Base-by-base conservation (phyloP, 2,113 vertebrate genomes). In the Ceratotherium simum region DNA sequence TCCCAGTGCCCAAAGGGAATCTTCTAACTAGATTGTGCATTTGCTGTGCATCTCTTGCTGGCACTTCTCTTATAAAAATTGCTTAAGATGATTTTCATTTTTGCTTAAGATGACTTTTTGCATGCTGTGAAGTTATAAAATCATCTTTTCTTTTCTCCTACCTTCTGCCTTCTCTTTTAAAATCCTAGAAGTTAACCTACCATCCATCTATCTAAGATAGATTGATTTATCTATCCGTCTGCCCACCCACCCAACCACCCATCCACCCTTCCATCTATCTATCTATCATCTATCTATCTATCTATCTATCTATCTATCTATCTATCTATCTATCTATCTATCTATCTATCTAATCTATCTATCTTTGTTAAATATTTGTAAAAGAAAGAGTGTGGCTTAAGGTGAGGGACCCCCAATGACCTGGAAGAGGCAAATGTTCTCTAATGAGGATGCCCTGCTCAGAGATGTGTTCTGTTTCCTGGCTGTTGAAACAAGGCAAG, bases 91-190 rank as follows among this genome's bases (percentile, higher is more conserved):
- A 78, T 70, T 75, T 58, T 88, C 54, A 13, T 7, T 89, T 79
- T 84, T 39, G 65, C 23, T 87, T 69, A 84, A 72, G n/a, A 62
- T 90, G 58, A 70, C 62, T n/a, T 69, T 91, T 92, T 88, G 70
- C 31, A 64, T 87, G 42, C 60, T 87, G 4, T 54, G 31, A 82
- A 54, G 4, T 82, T 90, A 54, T 69, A 60, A 90, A 85, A 72
- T 64, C 4, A 13, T 60, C 48, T 76, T 83, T 46, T 31, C 20
- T 72, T 94, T 92, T 48, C 29, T 14, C 7, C 33, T 82, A 58
- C 25, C 48, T 81, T 72, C 65, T 76, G 39, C 20, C 33, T 97
- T 93, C 36, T 31, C 42, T 94, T 96, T 91, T 65, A 94, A 88
- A 88, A 60, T 69, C 58, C 39, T 51, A 73, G 25, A 75, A 46